Base-by-base conservation (phyloP, 2,797 vertebrate genomes). In the Micromesistius poutassou region DNA sequence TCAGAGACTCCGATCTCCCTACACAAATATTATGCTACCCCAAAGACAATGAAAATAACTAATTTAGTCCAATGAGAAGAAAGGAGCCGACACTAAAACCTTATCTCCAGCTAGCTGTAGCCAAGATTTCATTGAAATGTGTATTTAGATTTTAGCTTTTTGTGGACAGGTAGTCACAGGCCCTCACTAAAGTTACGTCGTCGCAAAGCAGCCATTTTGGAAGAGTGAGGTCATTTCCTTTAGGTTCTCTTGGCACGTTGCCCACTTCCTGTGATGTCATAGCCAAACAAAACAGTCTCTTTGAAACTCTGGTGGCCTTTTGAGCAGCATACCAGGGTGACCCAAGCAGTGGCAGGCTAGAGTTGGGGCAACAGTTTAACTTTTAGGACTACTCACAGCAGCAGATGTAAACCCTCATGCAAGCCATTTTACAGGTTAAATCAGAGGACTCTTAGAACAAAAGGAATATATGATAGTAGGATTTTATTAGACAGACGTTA, bases 251-350 rank as follows among this genome's bases (percentile, higher is more conserved):
- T 30, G 25, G 25, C n/a, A 71, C 25, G 9, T 91, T 89, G 90
- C 90, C 79, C 19, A 62, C 55, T n/a, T 62, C 55, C 55, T 62
- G 55, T 25, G 55, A 7, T 8, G 22, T 62, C 79, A 77, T 87
- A 88, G 80, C 88, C 85, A 91, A 91, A 92, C 90, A 93, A 91
- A 90, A 89, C 85, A 30, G 33, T 89, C 89, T 87, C 84, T 89
- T 85, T 78, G 87, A 89, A 87, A 87, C 30, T 71, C 25, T 33
- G 8, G 55, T 14, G 68, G 30, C 68, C 30, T 13, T 31, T 28
- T 28, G 30, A 71, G 28, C 3, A 13, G 30, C 28, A 14, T 10
- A 31, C 30, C 14, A 30, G 30, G 68, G 28, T 4, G 12, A 71
- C 68, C 10, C 68, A 71, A 22, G 68, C 70, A 71, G 16, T 28